A percentile compares a stretch with the other conserved stretches of the same genome.
These are phyloP conservation scores for Myiagra hebetior DNA, from an alignment of 2,113 vertebrate genomes.

Conservation along the genomic window DNA sequence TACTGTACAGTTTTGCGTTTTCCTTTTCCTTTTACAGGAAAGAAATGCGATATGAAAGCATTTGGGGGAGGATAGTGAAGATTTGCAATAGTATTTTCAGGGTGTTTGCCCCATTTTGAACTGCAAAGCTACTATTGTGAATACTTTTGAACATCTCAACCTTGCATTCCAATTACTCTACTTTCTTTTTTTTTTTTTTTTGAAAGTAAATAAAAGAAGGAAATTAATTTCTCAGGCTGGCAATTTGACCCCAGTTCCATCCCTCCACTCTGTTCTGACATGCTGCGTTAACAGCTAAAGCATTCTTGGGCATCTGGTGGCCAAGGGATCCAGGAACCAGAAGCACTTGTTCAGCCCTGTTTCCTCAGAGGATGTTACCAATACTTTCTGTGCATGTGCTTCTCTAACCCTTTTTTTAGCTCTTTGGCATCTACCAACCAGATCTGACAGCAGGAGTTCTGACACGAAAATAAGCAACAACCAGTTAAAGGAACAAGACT, in stretches of 20 bases:
- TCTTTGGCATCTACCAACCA: background rate
- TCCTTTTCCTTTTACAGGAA: background rate
- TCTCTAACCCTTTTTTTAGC: background rate
- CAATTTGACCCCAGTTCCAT: background rate
- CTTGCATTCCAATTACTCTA: background rate
- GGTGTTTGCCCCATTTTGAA: background rate
- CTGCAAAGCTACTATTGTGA: background rate
- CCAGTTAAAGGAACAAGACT: background rate
- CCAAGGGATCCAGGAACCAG: background rate
- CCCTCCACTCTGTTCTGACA: background rate
- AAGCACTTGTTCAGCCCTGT: background rate
- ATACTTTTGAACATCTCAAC: background rate
- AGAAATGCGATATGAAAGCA: background rate
- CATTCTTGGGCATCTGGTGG: background rate
- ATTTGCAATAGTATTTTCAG: background rate
- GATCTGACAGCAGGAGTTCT: background rate
- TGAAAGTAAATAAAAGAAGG: background rate
- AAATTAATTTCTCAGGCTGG: background rate
- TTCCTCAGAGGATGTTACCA: background rate
- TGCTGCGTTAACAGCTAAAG: background rate
- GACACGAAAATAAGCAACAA: background rate
- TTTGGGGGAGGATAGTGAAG: background rate
- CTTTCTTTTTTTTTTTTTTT: background rate
- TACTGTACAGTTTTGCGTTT: background rate
- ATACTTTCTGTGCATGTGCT: background rate